A percentile compares a stretch with the other conserved stretches of the same genome.
These are phyloP conservation scores for Myotis daubentonii DNA, from an alignment of 2,797 vertebrate genomes.

Conservation along the genomic window DNA sequence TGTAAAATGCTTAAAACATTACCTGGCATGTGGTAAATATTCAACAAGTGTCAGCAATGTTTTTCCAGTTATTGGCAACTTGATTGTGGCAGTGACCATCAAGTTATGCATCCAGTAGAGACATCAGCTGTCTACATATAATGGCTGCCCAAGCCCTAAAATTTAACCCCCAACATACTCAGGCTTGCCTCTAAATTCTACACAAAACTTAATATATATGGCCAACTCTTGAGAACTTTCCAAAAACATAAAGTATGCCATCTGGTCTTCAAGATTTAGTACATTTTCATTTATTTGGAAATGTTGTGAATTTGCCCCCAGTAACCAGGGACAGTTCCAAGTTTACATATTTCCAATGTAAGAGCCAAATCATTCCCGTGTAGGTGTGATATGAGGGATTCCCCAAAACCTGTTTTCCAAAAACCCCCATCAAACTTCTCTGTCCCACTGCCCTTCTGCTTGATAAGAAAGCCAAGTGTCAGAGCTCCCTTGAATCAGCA, in stretches of 20 bases:
- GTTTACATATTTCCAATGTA: slow-evolving; percentile 52
- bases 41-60: neutral
- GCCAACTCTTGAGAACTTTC: slow-evolving; percentile 40
- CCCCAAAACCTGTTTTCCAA: slow-evolving; percentile 42
- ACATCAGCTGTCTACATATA: slow-evolving; percentile 11
- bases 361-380: neutral
- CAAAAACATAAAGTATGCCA: slow-evolving; percentile 42
- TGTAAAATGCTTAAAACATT: slow-evolving; percentile 41
- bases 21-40: neutral
- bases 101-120: slow-evolving; percentile 7
- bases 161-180: neutral
- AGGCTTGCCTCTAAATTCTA: slow-evolving; percentile 44
- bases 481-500: neutral
- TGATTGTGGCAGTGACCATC: neutral
- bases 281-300: slow-evolving; percentile 60
- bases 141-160: neutral
- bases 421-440: neutral
- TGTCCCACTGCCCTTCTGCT: neutral
- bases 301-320: slow-evolving; percentile 22
- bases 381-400: slow-evolving; percentile 22
- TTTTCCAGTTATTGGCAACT: slow-evolving; percentile 14
- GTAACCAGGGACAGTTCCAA: slow-evolving; percentile 40
- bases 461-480: slow-evolving; percentile 44
- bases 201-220: slow-evolving; percentile 23
- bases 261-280: slow-evolving; percentile 42